Evolutionary conservation across 2,113 vertebrate species (phyloP), one percentile per base, ranked within the genome.

Genomic region (Brachyistius frenatus): DNA sequence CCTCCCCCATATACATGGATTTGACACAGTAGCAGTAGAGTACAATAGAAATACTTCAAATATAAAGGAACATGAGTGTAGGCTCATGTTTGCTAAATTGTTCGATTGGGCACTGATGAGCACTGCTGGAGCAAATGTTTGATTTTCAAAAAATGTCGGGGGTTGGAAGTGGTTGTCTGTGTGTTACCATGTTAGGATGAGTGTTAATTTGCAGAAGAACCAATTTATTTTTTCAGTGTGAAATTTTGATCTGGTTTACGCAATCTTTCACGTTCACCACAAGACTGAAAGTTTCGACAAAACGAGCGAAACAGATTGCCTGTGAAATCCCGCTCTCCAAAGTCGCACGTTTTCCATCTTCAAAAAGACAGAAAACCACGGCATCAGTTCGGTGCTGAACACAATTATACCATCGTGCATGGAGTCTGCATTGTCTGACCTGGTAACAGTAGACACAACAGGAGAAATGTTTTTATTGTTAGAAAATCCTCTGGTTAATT

Each of bases 401-500:
- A 41, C 23, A 35, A 15, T 44, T 37, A 9, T 11, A 63, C n/a
- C 2, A 61, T 15, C 35, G 16, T 9, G 55, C 56, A 39, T 31
- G n/a, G 58, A 73, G 36, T 32, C 15, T 33, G 39, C 35, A 23
- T 7, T 33, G 8, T 47, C 71, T 61, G 64, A 78, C 57, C 58
- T 14, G 54, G 30, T 79, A 37, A 36, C 62, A 61, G 79, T 31
- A 68, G 69, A 79, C 58, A 55, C 72, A 79, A 60, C 49, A 64
- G 56, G 53, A 69, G 73, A 71, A 83, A 71, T 33, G 11, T 80
- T 80, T 85, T 74, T 71, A 87, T 77, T 85, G 80, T 87, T 46
- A 76, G 61, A 78, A 91, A 90, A 93, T 88, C 77, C 81, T 63
- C 55, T 1, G 37, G 86, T 89, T 88, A 88, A 86, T 87, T 90